phyloP scores from a whole-genome alignment of 2,888 invertebrate species.

The Standfussiana lucernea region DNA sequence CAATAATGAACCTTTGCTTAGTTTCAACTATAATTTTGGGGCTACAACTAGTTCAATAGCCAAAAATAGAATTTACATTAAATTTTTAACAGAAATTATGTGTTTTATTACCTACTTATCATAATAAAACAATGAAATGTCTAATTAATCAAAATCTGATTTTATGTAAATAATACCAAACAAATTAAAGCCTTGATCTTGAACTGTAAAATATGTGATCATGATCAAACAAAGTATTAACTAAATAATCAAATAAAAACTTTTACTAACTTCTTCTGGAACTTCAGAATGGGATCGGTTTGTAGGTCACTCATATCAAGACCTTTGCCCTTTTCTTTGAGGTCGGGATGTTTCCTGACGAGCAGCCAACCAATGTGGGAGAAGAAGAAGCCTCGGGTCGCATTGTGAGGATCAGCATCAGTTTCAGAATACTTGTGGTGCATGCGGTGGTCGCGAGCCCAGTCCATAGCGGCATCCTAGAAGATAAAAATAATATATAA shows the following conservation, averaged over 20 bases:
- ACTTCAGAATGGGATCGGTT: constrained; percentile 95
- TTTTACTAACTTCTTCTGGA: constrained; percentile 95
- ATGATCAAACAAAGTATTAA: background rate
- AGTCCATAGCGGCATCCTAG: constrained; percentile 94
- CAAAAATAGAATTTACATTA: background rate
- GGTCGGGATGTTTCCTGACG: constrained; percentile 97
- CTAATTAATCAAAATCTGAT: background rate
- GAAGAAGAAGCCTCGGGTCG: constrained; percentile 98
- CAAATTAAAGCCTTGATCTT: constrained; percentile 6
- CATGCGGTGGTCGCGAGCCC: constrained; percentile 95
- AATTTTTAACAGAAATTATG: background rate
- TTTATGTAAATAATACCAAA: constrained; percentile 2
- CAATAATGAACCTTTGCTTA: background rate
- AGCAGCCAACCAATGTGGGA: constrained; percentile 98
- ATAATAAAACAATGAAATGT: background rate
- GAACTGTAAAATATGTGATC: background rate
- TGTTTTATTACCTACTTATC: background rate
- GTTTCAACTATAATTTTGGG: background rate
- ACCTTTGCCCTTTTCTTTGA: constrained; percentile 95
- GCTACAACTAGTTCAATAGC: background rate
- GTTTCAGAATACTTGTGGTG: constrained; percentile 98
- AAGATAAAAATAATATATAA: constrained; percentile 6
- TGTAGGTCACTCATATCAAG: constrained; percentile 96
- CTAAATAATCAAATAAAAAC: constrained; percentile 7
- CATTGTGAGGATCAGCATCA: constrained; percentile 98